Base-by-base conservation (phyloP, 2,888 invertebrate species). In the Dicycla oo region DNA sequence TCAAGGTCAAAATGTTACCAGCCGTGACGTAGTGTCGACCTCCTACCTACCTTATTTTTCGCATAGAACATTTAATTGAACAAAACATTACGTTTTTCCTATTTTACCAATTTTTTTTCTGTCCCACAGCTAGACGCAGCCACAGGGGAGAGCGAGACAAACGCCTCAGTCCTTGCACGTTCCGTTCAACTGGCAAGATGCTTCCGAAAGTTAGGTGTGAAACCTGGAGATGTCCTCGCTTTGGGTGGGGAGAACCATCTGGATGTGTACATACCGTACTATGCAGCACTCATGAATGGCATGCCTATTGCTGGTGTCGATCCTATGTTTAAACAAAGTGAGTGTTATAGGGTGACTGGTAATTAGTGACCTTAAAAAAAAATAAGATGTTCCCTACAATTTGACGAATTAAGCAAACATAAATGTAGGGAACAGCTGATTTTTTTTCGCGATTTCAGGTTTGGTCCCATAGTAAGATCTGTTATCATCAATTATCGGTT, bases 201-300 rank as follows among this genome's bases (percentile, higher is more conserved):
- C 34, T 73, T 95, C 10, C 87, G 91, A 7, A 86, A 79, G 3
- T 81, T 89, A 0, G 93, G 94, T 0, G 74, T 91, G 3, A 79
- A 83, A 11, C 92, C 93, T 0, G 95, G 94, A 1, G 94, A 94
- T 53, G 90, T 93, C 0, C 57, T 95, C 38, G 92, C 92, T 4
- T 70, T 95, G 7, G 89, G 92, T 0, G 95, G 94, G 0, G 87
- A 78, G 51, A 94, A 95, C 74, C 94, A 95, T 61, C 77, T 94
- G 15, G 91, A 95, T 56, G 74, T 94, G 0, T 89, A 91, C 65
- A 92, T 95, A 61, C 94, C 95, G 0, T 93, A 86, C 83, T 93
- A 91, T 30, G 93, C 95, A 2, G 94, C 91, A 3, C 69, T 93
- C 0, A 73, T 93, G 67, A 93, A 92, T 43, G 95, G 95, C 0